Conservation (phyloP, 2,113 vertebrate species). For the Chlorodrepanis virens region DNA sequence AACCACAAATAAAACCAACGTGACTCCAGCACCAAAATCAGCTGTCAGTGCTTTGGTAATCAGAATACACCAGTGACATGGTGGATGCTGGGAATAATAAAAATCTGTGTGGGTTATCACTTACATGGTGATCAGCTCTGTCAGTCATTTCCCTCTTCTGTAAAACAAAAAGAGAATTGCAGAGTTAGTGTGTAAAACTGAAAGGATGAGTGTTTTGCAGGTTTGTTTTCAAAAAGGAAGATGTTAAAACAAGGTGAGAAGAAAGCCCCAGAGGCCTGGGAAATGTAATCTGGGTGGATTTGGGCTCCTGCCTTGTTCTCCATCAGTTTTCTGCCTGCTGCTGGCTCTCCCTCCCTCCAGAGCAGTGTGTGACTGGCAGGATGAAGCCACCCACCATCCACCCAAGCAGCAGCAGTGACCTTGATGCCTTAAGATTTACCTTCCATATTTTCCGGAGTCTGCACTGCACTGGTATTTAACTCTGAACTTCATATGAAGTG, state of each 20-base stretch:
- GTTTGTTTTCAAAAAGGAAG: neutral
- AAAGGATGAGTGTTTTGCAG: neutral
- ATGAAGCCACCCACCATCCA: neutral
- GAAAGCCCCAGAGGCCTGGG: neutral
- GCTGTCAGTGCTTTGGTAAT: neutral
- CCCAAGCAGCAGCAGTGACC: rapidly evolving
- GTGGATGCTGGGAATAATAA: rapidly evolving
- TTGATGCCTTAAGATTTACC: too few relatives aligned
- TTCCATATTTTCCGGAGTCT: neutral
- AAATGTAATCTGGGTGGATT: neutral
- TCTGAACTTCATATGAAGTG: neutral
- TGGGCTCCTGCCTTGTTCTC: neutral
- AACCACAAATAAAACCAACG: neutral
- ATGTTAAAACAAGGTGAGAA: neutral
- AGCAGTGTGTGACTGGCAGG: neutral
- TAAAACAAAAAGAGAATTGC: neutral
- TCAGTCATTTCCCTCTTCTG: constrained; percentile 62
- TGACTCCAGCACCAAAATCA: neutral
- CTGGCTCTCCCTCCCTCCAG: neutral
- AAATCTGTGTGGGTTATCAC: neutral
- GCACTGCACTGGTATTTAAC: neutral
- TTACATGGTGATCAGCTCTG: neutral
- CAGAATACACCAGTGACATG: rapidly evolving
- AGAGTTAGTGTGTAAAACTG: neutral
- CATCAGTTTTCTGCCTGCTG: neutral